Conservation (phyloP, 2,797 vertebrate species). For the Hybognathus amarus region DNA sequence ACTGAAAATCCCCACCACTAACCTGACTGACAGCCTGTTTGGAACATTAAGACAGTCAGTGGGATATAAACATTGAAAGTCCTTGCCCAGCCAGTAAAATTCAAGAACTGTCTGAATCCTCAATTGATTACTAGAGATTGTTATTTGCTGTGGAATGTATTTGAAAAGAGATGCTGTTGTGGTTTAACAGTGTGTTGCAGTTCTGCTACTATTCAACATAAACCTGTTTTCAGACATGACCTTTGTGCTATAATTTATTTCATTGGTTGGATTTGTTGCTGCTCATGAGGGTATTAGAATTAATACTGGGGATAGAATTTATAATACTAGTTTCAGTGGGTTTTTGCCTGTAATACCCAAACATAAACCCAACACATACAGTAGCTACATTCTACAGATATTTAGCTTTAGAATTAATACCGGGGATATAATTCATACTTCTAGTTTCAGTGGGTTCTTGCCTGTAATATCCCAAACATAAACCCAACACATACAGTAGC, state of each 20-base stretch:
- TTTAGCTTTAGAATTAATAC: slow-evolving; percentile 2
- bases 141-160: neutral
- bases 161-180: neutral
- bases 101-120: neutral
- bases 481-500: neutral
- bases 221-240: neutral
- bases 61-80: neutral
- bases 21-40: too few relatives aligned
- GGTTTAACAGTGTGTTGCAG: neutral
- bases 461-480: neutral
- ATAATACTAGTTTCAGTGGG: neutral
- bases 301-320: neutral
- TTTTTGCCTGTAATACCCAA: neutral
- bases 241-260: slow-evolving; percentile 12
- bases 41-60: neutral
- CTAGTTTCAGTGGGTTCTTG: neutral
- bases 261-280: neutral
- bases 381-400: neutral
- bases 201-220: neutral
- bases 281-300: slow-evolving; percentile 5
- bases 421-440: neutral
- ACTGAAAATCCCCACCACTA: neutral
- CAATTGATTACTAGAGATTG: neutral
- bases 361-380: neutral
- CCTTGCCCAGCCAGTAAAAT: neutral